Evolutionary conservation across 2,888 invertebrate genomes (phyloP), one percentile per base, ranked within the genome.

Genomic region (Netelia virgata): DNA sequence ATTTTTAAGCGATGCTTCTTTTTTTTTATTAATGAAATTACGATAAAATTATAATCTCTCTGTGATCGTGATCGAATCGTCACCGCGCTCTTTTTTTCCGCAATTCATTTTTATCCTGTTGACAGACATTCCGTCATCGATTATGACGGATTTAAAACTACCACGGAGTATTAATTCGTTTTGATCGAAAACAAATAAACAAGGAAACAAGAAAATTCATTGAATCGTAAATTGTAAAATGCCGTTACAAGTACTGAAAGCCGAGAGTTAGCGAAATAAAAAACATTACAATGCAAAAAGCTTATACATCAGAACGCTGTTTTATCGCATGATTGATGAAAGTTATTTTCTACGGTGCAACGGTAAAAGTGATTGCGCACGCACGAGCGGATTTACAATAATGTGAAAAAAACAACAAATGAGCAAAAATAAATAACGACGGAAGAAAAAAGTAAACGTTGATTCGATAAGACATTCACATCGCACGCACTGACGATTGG

Each of bases 201-300:
- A 47, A 47, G 11, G 64, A 70, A 14, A 47, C 10, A 47, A 47
- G 11, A 11, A 47, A 47, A 47, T 14, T 47, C 47, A 82, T 82
- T 87, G 74, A 80, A 84, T 88, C 59, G 70, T 86, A 85, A 88
- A 84, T 61, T 70, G 73, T 74, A 1, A 1, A 84, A 84, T 74
- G 73, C 79, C 63, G 57, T 81, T 76, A 69, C 86, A 83, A 85
- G 82, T 84, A 85, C 55, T 66, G 77, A 85, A 75, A 86, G 57
- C 69, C 79, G 79, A 86, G 86, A 87, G 78, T 86, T 85, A 82
- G 82, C 70, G 80, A 73, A 53, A 70, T 8, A 73, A 18, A 55
- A 41, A 57, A 83, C 80, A 88, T 86, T 85, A 84, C 86, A 74
- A 86, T 82, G 64, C 41, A 76, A 53, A 57, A 28, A 28, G 28